Base-by-base conservation (phyloP, 2,113 vertebrate species). In the Athene noctua region DNA sequence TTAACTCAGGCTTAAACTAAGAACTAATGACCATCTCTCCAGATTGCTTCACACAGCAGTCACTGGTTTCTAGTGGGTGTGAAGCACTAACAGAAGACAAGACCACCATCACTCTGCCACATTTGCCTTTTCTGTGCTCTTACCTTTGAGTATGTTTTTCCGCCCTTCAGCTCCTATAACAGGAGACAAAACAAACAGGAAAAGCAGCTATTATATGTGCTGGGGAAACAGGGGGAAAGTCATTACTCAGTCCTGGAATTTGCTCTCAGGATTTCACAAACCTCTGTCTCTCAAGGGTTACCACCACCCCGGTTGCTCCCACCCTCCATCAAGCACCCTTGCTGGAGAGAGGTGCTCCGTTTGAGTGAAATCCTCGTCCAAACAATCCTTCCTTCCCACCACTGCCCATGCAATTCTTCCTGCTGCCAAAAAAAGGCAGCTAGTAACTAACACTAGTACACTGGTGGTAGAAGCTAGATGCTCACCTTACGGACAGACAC, bases 141-240 rank as follows among this genome's bases (percentile, higher is more conserved):
- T 99, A 99, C 99, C 99, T 99, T 99, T 86, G 98, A 98, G 94
- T 98, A 99, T 10, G 99, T 97, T 97, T 99, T 99, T 97, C 99
- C 99, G 84, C 99, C 99, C 98, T 99, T 99, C 95, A 99, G 98
- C 97, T 99, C 99, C 99, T 99, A 97, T 87, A 98, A 97, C n/a
- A 95, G 97, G 98, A 98, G 98, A 96, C 86, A 96, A 95, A 97
- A 95, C 94, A 90, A 80, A 98, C 90, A 98, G 92, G 93, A 95
- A 86, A 85, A 96, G 84, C 66, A 95, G 75, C 51, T 71, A 73
- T 89, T 77, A 83, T 29, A 46, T n/a, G 81, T 82, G 93, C 79
- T 70, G 59, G 54, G 61, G 90, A 75, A 95, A 87, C 58, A 77
- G 21, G 34, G 55, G 66, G n/a, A 59, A 92, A 78, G 40, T n/a